These are phyloP conservation scores for Odocoileus virginianus DNA, from an alignment of 2,113 vertebrate species.

Conservation along the genomic window DNA sequence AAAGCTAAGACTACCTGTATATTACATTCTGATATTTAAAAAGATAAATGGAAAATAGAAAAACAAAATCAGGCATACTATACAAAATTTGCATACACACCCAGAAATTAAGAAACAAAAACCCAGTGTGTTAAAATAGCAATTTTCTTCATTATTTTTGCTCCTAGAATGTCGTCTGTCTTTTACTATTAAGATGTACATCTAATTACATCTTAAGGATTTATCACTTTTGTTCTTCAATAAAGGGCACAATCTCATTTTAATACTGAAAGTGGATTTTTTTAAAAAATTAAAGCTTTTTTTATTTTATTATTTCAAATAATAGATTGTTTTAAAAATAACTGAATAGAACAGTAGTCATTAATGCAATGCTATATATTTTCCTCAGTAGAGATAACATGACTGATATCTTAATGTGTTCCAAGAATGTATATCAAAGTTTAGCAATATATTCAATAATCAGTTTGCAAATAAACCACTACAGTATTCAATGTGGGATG, in stretches of 20 bases:
- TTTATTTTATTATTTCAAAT: constrained; percentile 24
- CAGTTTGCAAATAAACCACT: constrained; percentile 25
- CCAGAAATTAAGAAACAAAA: neutral
- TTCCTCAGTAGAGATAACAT: neutral
- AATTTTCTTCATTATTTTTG: constrained; percentile 55
- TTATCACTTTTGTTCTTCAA: neutral
- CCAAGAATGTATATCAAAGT: neutral
- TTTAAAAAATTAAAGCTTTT: neutral
- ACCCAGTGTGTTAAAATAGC: neutral
- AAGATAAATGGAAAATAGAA: constrained; percentile 27
- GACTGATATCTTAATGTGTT: constrained; percentile 16
- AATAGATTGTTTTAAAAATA: neutral
- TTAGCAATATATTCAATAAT: constrained; percentile 56
- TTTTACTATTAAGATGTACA: constrained; percentile 63
- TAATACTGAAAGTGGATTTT: neutral
- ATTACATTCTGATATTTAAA: constrained; percentile 50
- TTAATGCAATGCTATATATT: neutral
- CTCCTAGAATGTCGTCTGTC: constrained; percentile 77
- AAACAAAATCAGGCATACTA: neutral
- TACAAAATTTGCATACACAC: neutral
- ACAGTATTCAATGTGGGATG: constrained; percentile 44
- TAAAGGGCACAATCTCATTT: neutral
- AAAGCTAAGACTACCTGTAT: neutral
- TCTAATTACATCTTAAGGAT: constrained; percentile 81
- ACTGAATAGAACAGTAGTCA: neutral